Conservation (phyloP, 2,113 vertebrate species). For the Grallaria varia region DNA sequence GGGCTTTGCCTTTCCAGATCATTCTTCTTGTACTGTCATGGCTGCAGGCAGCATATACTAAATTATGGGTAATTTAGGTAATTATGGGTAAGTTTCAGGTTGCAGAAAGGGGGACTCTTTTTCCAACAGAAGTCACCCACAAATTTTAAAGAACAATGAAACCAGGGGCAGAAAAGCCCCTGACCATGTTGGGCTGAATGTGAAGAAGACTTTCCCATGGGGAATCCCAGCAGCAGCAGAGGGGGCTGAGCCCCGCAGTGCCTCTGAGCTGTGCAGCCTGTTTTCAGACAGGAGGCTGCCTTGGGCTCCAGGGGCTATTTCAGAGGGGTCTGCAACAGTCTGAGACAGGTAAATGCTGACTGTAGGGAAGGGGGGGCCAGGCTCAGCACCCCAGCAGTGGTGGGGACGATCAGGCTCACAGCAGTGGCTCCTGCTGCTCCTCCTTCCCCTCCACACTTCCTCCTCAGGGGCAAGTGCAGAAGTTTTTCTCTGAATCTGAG, state of each 20-base stretch:
- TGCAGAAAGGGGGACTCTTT: background rate
- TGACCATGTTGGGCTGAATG: rapidly evolving
- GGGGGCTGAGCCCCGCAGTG: background rate
- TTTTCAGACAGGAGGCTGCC: background rate
- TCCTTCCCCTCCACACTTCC: background rate
- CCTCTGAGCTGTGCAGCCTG: background rate
- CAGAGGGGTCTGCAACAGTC: background rate
- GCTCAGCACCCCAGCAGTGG: background rate
- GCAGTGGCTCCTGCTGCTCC: background rate
- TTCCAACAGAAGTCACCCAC: background rate
- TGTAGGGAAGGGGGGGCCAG: background rate
- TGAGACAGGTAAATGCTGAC: background rate
- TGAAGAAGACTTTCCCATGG: rapidly evolving
- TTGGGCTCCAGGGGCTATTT: background rate
- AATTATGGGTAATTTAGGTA: background rate
- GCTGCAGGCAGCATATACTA: background rate
- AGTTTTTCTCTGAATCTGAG: background rate
- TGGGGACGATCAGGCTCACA: rapidly evolving
- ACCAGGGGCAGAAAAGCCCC: background rate
- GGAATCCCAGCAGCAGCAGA: rapidly evolving
- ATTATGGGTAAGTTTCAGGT: background rate
- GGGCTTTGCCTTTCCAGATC: background rate
- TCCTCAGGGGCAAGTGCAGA: background rate
- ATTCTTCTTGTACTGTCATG: background rate
- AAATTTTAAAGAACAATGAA: background rate